Conservation (phyloP, 2,113 vertebrate species). For the Microcebus murinus region DNA sequence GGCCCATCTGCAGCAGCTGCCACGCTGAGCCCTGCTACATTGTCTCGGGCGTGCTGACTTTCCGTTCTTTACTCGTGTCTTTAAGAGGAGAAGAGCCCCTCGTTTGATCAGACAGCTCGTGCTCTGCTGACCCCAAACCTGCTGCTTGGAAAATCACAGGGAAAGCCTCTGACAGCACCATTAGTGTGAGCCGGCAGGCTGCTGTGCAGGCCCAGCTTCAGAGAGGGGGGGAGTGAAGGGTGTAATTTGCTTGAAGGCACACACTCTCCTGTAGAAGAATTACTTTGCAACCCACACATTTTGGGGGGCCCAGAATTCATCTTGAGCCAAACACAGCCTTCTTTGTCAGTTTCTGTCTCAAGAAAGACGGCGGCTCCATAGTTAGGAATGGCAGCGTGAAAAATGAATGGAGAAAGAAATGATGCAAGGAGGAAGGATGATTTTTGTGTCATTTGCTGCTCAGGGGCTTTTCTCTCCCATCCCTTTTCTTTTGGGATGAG, state of each 20-base stretch:
- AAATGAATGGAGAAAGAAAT: neutral
- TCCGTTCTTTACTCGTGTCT: neutral
- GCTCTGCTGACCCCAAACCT: constrained; percentile 33
- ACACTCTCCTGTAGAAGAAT: constrained; percentile 15
- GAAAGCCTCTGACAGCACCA: neutral
- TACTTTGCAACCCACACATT: neutral
- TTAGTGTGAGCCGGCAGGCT: constrained; percentile 52
- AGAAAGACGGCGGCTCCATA: neutral
- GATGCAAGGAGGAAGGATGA: neutral
- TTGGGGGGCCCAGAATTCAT: constrained; percentile 2
- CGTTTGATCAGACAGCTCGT: neutral
- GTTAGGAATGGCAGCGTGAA: neutral
- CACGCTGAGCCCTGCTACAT: neutral
- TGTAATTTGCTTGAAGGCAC: constrained; percentile 44
- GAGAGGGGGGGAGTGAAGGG: constrained; percentile 6
- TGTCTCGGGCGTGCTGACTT: neutral
- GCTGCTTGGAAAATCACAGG: constrained; percentile 54
- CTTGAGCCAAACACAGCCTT: neutral
- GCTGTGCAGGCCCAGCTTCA: neutral
- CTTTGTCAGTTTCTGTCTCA: constrained; percentile 28
- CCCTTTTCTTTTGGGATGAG: neutral
- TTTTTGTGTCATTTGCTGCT: neutral
- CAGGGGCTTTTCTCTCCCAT: neutral
- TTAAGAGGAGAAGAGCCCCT: neutral
- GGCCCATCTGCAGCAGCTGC: neutral